phyloP scores from a whole-genome alignment of 2,113 vertebrate species.

The Xiphophorus maculatus region DNA sequence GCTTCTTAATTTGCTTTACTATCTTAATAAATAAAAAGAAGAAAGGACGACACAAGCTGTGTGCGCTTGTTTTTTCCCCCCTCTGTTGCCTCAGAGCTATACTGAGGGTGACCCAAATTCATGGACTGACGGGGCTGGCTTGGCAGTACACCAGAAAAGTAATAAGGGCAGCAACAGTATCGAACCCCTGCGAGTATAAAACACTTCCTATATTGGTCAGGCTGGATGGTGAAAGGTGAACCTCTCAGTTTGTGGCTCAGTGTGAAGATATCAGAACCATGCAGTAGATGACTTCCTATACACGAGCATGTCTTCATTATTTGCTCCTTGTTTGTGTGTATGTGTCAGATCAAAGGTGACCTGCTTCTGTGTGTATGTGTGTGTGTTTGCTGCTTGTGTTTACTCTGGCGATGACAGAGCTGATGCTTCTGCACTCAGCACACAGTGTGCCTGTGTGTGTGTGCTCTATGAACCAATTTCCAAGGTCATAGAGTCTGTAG shows the following conservation, averaged over 20 bases:
- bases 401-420: constrained; percentile 36
- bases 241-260: constrained; percentile 13
- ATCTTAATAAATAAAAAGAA: constrained; percentile 15
- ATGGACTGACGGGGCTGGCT: constrained; percentile 58
- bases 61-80: constrained; percentile 22
- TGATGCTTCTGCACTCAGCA: constrained; percentile 21
- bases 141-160: constrained; percentile 69
- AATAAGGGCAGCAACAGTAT: constrained; percentile 72
- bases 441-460: neutral
- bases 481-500: constrained; percentile 31
- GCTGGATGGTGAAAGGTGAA: constrained; percentile 46
- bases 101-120: constrained; percentile 70
- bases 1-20: constrained; percentile 14
- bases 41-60: constrained; percentile 18
- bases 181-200: constrained; percentile 58
- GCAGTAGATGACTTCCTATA: constrained; percentile 46
- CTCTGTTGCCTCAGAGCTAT: constrained; percentile 29
- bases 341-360: constrained; percentile 50
- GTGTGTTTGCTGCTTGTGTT: constrained; percentile 24
- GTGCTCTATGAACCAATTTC: constrained; percentile 10
- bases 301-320: constrained; percentile 30
- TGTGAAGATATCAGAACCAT: constrained; percentile 51
- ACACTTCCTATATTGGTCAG: constrained; percentile 61
- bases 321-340: constrained; percentile 10
- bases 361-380: constrained; percentile 39